Evolutionary conservation across 53 echinoderm and acorn worm genomes (phyloP).

Genomic region (Actinopyga echinites): DNA sequence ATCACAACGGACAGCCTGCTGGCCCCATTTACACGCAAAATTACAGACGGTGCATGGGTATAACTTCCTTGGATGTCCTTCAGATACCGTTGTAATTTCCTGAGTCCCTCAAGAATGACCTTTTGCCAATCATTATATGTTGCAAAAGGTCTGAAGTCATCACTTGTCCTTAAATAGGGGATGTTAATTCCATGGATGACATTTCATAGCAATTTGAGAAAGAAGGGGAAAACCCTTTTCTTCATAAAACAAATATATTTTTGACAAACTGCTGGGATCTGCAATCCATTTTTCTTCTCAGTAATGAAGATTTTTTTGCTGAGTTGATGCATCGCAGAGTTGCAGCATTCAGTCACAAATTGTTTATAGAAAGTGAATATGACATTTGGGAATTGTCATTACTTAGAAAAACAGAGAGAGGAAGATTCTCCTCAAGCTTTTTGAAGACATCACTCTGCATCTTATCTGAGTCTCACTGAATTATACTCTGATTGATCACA

Average conservation of each 20-base stretch:
- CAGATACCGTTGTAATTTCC: background rate
- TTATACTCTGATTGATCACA: too few relatives aligned
- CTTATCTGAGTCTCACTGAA: too few relatives aligned
- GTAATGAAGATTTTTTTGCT: too few relatives aligned
- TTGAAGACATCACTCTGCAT: background rate
- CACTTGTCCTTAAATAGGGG: background rate
- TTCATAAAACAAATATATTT: too few relatives aligned
- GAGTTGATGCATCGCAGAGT: too few relatives aligned
- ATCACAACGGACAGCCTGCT: background rate
- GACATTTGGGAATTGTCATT: too few relatives aligned
- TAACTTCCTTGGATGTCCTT: too few relatives aligned
- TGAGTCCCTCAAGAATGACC: background rate
- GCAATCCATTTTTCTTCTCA: too few relatives aligned
- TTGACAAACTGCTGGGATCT: too few relatives aligned
- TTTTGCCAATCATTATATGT: background rate
- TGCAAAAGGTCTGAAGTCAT: background rate
- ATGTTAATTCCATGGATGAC: background rate
- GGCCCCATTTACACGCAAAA: slow-evolving; percentile 21
- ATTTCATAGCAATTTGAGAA: background rate
- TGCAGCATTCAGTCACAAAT: too few relatives aligned
- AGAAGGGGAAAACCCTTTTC: too few relatives aligned
- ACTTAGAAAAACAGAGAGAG: background rate
- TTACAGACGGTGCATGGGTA: slow-evolving; percentile 21
- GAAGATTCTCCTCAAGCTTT: background rate
- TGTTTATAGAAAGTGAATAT: too few relatives aligned